Base-by-base conservation (phyloP, 1,140 invertebrate species). In the Cheumatopsyche charites region DNA sequence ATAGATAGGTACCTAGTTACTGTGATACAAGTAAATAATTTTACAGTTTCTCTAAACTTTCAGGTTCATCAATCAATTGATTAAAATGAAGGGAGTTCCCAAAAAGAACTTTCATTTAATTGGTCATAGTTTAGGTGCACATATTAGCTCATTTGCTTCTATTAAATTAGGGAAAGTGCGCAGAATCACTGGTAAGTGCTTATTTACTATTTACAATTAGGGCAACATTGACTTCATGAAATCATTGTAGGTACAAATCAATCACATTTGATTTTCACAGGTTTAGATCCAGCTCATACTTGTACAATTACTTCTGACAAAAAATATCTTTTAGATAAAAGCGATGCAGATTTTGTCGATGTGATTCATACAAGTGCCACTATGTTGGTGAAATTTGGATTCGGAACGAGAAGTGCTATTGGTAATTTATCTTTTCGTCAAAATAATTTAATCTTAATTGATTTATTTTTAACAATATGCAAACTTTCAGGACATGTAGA, bases 251-350 rank as follows among this genome's bases (percentile, higher is more conserved):
- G n/a, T n/a, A n/a, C n/a, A n/a, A n/a, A n/a, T n/a, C n/a, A 70
- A 9, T 79, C 19, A n/a, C 5, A 5, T 26, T 36, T 5, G 36
- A 41, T 83, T 67, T 81, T 83, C 72, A 78, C 78, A 79, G 87
- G 86, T 29, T 74, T 88, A 29, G 89, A 90, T 78, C 88, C 88
- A 11, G 89, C 89, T 0, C 86, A 88, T 52, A 89, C 89, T 0
- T 88, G 87, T 72, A 90, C 89, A 76, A 75, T 78, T 9, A 82
- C 82, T 0, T 76, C 79, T 0, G 79, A 84, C 45, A 49, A 78
- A 0, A 76, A 78, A 0, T 79, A 86, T 62, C 80, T 85, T 21
- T 77, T 91, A 21, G 85, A 88, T 74, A 79, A 79, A 42, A 79
- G 78, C 0, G 88, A 90, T 75, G 89, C 89, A 0, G 79, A 85